Evolutionary conservation across 1,140 invertebrate species (phyloP), one percentile per base, ranked within the genome.

Genomic region (Berghia stephanieae): DNA sequence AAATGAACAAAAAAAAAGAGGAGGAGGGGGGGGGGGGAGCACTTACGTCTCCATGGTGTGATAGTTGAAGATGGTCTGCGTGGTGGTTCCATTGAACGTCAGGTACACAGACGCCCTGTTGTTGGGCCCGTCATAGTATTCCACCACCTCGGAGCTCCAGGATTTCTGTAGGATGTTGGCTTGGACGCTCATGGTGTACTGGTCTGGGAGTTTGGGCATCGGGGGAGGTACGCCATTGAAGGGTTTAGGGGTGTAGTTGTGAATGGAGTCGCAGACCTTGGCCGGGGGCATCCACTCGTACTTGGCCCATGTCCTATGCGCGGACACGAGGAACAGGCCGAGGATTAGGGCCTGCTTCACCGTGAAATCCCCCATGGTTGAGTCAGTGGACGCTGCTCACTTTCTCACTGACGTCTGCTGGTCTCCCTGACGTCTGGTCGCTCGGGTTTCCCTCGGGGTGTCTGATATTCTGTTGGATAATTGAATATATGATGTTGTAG

Each of bases 161-260:
- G 24, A 38, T 3, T 75, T 75, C 72, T 63, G 72, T 44, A 75
- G n/a, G 21, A 75, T 63, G 55, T 75, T 75, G 34, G 72, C 55
- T 40, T 75, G 52, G 0, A 75, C 72, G 40, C 49, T 31, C 52
- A 75, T n/a, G 52, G 31, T 42, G 55, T 24, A 63, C 72, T 68
- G 66, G 18, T 40, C 31, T 24, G 66, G 68, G 3, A 70, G 42
- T 1, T 8, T 8, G 2, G 68, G 68, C 2, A 70, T 10, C 34
- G 8, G 4, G 34, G 68, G 68, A 2, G 42, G 40, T 2, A 42
- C 6, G 3, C 43, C 68, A 3, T 2, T 3, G n/a, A 31, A 55
- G 1, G 27, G 16, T 16, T 31, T 34, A 4, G 27, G 46, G 1
- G 2, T 57, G 31, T 55, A 34, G 1, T 4, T 57, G 31, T 55